These are phyloP conservation scores for Leptatherina wallacei DNA, from an alignment of 2,797 vertebrate genomes.

Conservation along the genomic window DNA sequence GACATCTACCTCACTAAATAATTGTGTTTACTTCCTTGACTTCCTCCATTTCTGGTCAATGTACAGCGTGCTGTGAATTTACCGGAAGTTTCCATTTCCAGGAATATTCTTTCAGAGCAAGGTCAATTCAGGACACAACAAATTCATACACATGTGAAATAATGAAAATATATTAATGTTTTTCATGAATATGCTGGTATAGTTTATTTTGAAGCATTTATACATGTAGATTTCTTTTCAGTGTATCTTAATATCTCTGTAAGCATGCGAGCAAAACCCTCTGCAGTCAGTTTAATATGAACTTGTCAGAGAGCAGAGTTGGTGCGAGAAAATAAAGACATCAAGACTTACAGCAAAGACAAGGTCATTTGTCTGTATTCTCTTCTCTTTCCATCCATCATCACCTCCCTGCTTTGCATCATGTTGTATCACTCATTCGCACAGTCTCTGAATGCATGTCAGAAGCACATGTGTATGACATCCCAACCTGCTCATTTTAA, in stretches of 20 bases:
- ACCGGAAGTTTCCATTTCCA: neutral
- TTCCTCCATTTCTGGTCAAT: neutral
- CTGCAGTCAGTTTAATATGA: conserved; percentile 23
- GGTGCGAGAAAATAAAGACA: conserved; percentile 50
- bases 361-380: conserved; percentile 38
- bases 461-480: neutral
- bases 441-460: conserved; percentile 1
- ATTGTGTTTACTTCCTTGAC: neutral
- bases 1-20: neutral
- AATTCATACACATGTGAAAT: neutral
- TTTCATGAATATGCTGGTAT: too few species aligned
- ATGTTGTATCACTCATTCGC: conserved; percentile 7
- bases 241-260: conserved; percentile 10
- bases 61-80: neutral
- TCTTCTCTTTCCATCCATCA: conserved; percentile 30
- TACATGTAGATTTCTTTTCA: neutral
- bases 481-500: conserved; percentile 21
- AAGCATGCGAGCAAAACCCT: conserved; percentile 16
- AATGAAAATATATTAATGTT: neutral
- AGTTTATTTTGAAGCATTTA: neutral
- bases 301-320: conserved; percentile 17
- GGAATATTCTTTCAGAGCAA: neutral
- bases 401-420: conserved; percentile 20
- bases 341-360: conserved; percentile 41
- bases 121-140: neutral